These are phyloP conservation scores for Brachionus paranguensis DNA, from an alignment of 1,140 invertebrate species.

Conservation along the genomic window DNA sequence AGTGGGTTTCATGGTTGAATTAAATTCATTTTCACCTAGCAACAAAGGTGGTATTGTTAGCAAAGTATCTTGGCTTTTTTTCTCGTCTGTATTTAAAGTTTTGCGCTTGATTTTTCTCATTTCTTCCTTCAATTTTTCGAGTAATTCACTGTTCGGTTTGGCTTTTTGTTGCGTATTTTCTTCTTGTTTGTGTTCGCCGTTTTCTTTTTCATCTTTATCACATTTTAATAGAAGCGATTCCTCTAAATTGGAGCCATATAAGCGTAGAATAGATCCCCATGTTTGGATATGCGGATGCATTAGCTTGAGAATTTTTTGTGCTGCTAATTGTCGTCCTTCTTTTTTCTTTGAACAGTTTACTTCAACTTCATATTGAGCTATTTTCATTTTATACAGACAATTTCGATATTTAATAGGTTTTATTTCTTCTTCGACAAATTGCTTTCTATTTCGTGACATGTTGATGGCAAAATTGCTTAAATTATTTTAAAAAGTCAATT, in stretches of 20 bases:
- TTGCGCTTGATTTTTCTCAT: slow-evolving; percentile 68
- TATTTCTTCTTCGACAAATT: slow-evolving; percentile 77
- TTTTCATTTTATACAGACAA: slow-evolving; percentile 87
- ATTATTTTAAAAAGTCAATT: not conserved
- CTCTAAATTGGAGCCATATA: slow-evolving; percentile 73
- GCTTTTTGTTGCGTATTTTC: slow-evolving; percentile 76
- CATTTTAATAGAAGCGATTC: not conserved
- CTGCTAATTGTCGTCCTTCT: slow-evolving; percentile 91
- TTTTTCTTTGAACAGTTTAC: slow-evolving; percentile 82
- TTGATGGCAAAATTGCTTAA: slow-evolving; percentile 42
- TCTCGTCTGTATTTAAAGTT: not conserved
- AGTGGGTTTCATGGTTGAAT: slow-evolving; percentile 50
- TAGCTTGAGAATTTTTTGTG: slow-evolving; percentile 82
- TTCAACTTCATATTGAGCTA: slow-evolving; percentile 73
- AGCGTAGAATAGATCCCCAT: slow-evolving; percentile 84
- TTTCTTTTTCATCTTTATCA: slow-evolving; percentile 77
- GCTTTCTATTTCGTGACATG: slow-evolving; percentile 61
- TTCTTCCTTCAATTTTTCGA: slow-evolving; percentile 79
- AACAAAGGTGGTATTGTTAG: not conserved
- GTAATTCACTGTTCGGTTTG: slow-evolving; percentile 83
- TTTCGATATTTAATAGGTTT: slow-evolving; percentile 82
- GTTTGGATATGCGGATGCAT: slow-evolving; percentile 84
- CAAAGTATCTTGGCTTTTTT: not conserved
- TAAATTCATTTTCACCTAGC: not conserved
- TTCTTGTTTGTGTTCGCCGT: slow-evolving; percentile 69